Percentiles rank a stretch among this genome's conserved stretches.
phyloP scores from a whole-genome alignment of 1,140 invertebrate genomes.

The Cotesia typhae region DNA sequence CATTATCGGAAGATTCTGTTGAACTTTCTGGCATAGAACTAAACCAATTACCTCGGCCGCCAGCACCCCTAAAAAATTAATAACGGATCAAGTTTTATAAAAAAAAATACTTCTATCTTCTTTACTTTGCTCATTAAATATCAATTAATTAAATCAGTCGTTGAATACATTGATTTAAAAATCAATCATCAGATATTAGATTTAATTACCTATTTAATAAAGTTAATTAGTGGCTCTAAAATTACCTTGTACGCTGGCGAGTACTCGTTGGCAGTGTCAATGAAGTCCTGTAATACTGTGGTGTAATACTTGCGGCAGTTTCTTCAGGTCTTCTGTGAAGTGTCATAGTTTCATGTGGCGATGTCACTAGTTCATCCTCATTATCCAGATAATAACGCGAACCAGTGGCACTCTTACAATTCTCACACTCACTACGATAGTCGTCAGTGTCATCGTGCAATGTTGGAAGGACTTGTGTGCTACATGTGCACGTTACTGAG shows the following conservation, averaged over 20 bases:
- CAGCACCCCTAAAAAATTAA: conserved; percentile 57
- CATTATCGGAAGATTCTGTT: conserved; percentile 65
- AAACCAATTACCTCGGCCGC: conserved; percentile 73
- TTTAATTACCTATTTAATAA: background rate
- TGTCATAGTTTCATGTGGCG: conserved; percentile 76
- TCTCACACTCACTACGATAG: conserved; percentile 83
- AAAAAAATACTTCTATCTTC: conserved; percentile 1
- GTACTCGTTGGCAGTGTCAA: conserved; percentile 75
- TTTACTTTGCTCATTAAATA: conserved; percentile 20
- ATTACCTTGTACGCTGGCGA: conserved; percentile 70
- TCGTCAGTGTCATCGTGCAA: conserved; percentile 73
- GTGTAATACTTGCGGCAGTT: conserved; percentile 56
- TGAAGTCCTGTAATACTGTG: conserved; percentile 72
- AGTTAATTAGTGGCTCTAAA: conserved; percentile 21
- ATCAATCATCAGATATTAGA: background rate
- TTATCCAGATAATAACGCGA: conserved; percentile 73
- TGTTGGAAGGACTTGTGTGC: conserved; percentile 60
- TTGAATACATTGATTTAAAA: conserved; percentile 19
- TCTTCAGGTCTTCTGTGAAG: conserved; percentile 72
- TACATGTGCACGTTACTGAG: conserved; percentile 62
- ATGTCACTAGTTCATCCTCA: conserved; percentile 67
- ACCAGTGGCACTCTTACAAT: conserved; percentile 78
- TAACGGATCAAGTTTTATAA: no score
- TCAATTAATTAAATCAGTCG: conserved; percentile 18
- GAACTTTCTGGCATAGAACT: conserved; percentile 71